Evolutionary conservation across 2,888 invertebrate genomes (phyloP), one percentile per base, ranked within the genome.

Genomic region (Baccha elongata): DNA sequence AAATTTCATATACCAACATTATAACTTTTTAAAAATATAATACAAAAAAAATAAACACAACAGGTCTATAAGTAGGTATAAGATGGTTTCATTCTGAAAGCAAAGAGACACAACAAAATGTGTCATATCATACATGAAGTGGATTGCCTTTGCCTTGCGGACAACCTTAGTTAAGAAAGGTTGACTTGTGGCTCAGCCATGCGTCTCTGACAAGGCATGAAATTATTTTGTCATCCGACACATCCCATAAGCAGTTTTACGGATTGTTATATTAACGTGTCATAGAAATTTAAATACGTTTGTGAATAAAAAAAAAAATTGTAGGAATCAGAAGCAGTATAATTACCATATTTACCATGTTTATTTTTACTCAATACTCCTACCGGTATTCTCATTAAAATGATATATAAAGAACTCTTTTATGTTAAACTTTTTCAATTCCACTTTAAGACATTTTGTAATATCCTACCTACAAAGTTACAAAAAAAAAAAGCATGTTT

Each of bases 191-290:
- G 35, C 68, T 58, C 23, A 40, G 37, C 35, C 44, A 23, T 76
- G n/a, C n/a, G 69, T 55, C 19, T 32, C 46, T 65, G 69, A 74
- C 74, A 80, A 46, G 74, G 69, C 74, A 52, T 80, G 69, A 74
- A 74, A 80, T 71, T 74, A 75, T 69, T 69, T 74, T 75, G 44
- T 50, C 60, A 74, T n/a, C n/a, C n/a, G n/a, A n/a, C 53, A 80
- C 58, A 80, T 73, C 69, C 52, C 58, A 80, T 69, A 74, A 68
- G 62, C 32, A 62, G 23, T 65, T 13, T 21, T 10, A 37, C 11
- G 55, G 21, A 26, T 52, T 44, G 46, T 72, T 52, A 65, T 26
- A 58, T 50, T 35, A 19, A n/a, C 44, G 26, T 60, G 55, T 78
- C 52, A 52, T 44, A 46, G 19, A 46, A 46, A 32, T 69, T 55